Conservation (phyloP, 1,140 invertebrate genomes). For the Bombus consobrinus region DNA sequence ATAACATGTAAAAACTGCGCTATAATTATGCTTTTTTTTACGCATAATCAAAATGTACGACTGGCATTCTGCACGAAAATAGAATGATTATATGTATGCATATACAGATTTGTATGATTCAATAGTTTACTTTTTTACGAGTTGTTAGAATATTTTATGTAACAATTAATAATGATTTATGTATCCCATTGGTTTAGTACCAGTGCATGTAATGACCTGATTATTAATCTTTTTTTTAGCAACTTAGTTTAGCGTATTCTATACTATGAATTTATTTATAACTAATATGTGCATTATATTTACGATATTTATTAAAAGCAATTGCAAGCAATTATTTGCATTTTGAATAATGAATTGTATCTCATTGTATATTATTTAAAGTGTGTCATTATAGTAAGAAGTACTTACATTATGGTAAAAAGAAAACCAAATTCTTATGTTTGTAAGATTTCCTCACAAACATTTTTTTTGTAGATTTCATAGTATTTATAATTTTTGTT, state of each 20-base stretch:
- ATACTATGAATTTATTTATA: constrained; percentile 74
- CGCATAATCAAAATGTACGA: constrained; percentile 53
- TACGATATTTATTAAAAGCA: constrained; percentile 77
- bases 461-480: constrained; percentile 64
- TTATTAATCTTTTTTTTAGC: constrained; percentile 62
- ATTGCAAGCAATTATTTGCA: constrained; percentile 65
- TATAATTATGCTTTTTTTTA: constrained; percentile 57
- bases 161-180: constrained; percentile 57
- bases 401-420: constrained; percentile 3
- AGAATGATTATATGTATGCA: constrained; percentile 49
- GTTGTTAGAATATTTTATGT: constrained; percentile 52
- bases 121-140: constrained; percentile 58
- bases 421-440: constrained; percentile 58
- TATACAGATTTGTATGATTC: constrained; percentile 61
- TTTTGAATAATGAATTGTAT: constrained; percentile 65
- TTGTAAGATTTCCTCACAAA: constrained; percentile 52
- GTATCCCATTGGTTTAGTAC: constrained; percentile 65
- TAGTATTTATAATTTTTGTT: constrained; percentile 64
- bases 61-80: constrained; percentile 59
- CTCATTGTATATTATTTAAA: constrained; percentile 71
- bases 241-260: constrained; percentile 54
- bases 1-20: constrained; percentile 52
- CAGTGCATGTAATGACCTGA: constrained; percentile 66
- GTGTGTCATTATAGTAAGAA: constrained; percentile 16
- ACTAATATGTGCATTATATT: constrained; percentile 73